phyloP scores from a whole-genome alignment of 2,888 invertebrate species.

The Calliopum simillimum region DNA sequence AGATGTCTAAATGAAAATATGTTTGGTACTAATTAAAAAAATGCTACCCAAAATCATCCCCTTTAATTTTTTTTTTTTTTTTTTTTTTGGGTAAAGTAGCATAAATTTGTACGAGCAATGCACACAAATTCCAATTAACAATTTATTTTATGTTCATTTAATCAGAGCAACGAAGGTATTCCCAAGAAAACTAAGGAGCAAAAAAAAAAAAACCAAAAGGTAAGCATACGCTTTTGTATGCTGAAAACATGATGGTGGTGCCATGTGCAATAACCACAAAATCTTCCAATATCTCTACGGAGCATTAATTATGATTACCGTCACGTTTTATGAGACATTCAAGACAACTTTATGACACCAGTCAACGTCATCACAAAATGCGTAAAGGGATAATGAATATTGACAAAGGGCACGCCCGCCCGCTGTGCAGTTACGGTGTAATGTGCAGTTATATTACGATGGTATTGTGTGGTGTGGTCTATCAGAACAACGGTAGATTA shows the following conservation, averaged over 20 bases:
- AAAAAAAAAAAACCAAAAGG: background rate
- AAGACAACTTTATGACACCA: conserved; percentile 64
- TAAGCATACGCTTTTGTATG: background rate
- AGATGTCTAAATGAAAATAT: background rate
- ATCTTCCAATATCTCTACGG: background rate
- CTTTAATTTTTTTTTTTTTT: too few relatives aligned
- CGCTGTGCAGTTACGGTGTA: too few relatives aligned
- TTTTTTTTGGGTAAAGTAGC: background rate
- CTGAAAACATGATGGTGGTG: background rate
- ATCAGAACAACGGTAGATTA: background rate
- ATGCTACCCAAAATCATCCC: background rate
- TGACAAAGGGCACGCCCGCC: conserved; percentile 57
- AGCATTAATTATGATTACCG: conserved; percentile 68
- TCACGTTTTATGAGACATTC: conserved; percentile 68
- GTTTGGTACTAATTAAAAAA: conserved; percentile 19
- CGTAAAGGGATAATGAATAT: conserved; percentile 64
- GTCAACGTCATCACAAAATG: conserved; percentile 48
- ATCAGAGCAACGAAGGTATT: conserved; percentile 17
- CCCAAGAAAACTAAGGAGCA: background rate
- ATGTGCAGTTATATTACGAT: too few relatives aligned
- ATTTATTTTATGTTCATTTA: conserved; percentile 25
- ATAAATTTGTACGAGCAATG: conserved; percentile 20
- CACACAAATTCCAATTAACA: conserved; percentile 41
- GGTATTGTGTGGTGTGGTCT: too few relatives aligned
- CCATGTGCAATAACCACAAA: conserved; percentile 11